Evolutionary conservation across 92 coral and sea anemone genomes (phyloP), one percentile per base, ranked within the genome.

Genomic region (Epizoanthus scotinus): DNA sequence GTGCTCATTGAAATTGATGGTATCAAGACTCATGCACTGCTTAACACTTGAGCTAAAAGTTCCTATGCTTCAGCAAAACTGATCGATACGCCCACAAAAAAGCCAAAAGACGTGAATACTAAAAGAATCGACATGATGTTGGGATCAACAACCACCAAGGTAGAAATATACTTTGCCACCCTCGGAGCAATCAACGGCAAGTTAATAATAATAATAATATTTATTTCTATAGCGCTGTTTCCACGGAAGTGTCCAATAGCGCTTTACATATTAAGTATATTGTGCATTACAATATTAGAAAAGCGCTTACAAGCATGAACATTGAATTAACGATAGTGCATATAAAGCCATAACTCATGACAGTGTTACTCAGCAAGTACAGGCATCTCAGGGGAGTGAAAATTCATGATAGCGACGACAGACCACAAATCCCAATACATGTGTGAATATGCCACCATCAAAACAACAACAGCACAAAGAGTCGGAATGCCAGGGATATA

Each of bases 31-130:
- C n/a, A n/a, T n/a, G n/a, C n/a, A n/a, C n/a, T n/a, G n/a, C 83
- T 87, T 67, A 81, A 87, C 58, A 69, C 87, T 2, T 88, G 92
- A 71, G 78, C 92, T 0, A 86, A 86, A 20, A 88, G 89, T 67
- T 54, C 68, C 19, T 88, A 88, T 66, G 86, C 84, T 6, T 88
- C 83, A 20, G 84, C 73, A 18, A 80, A 73, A 26, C 66, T 79
- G 81, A 84, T 67, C 6, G 70, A 88, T 17, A 21, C 42, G 8
- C 26, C 5, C n/a, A 65, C n/a, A 34, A 53, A 79, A 22, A 58
- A 63, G 6, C 40, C 85, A 1, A 84, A 67, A 44, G 85, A 72
- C 15, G 61, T 67, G 2, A 55, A 42, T 25, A 84, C 86, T n/a
- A n/a, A n/a, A n/a, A n/a, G n/a, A n/a, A n/a, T n/a, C n/a, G n/a